phyloP scores from a whole-genome alignment of 2,797 vertebrate species.

The Buceros bicornis region DNA sequence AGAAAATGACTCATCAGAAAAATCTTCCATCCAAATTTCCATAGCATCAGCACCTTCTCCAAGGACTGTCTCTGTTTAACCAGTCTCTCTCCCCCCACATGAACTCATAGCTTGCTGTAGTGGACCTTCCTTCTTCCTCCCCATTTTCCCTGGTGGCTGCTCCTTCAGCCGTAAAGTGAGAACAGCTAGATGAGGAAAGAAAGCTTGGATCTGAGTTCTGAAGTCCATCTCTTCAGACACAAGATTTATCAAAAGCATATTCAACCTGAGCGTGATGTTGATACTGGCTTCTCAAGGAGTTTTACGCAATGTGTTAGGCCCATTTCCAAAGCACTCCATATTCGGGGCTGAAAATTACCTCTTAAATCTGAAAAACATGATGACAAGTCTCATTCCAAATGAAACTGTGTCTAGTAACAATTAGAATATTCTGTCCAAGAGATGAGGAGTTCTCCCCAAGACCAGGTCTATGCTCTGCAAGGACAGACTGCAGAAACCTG shows the following conservation, averaged over 20 bases:
- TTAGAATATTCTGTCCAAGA: background rate
- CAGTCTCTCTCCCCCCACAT: background rate
- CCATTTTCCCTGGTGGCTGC: background rate
- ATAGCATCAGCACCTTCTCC: background rate
- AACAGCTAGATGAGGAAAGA: background rate
- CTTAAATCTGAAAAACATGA: background rate
- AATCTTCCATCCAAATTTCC: background rate
- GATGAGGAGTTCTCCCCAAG: background rate
- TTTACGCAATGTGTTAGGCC: background rate
- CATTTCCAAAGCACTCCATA: background rate
- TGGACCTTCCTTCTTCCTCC: background rate
- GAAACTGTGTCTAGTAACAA: background rate
- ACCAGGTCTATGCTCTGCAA: background rate
- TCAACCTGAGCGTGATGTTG: background rate
- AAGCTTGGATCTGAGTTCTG: background rate
- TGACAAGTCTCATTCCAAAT: background rate
- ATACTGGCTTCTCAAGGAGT: background rate
- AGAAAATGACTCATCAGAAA: slow-evolving; percentile 3
- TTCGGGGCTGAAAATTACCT: background rate
- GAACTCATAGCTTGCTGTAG: background rate
- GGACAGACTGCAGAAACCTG: background rate
- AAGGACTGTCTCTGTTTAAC: background rate
- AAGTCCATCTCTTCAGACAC: background rate
- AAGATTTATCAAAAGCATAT: background rate
- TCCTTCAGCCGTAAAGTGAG: background rate